Evolutionary conservation across 37 sponge, comb jelly and placozoan species (phyloP), one percentile per base, ranked within the genome.

Genomic region (Bolinopsis microptera): DNA sequence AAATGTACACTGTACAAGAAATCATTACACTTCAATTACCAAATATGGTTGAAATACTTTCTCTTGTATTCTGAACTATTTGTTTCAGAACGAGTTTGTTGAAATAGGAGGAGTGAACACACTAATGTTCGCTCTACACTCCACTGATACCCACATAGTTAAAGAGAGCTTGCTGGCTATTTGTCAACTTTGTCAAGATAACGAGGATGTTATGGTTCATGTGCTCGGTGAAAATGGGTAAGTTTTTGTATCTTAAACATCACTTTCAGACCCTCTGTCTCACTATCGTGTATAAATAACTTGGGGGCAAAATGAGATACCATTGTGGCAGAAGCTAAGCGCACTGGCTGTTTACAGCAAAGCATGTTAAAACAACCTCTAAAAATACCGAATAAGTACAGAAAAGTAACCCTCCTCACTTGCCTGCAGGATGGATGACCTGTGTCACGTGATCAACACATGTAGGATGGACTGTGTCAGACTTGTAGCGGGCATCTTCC

Each of bases 71-170:
- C n/a, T n/a, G n/a, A n/a, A n/a, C n/a, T n/a, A n/a, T n/a, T n/a
- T n/a, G n/a, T 24, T n/a, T 26, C 90, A 86, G 90, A 86, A 86
- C 90, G 90, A 86, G 90, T 86, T 86, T 86, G 27, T 86, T n/a
- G 35, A 34, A 5, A 39, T 86, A 0, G 90, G 90, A 28, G 90
- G 90, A 86, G 30, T 86, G 30, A 34, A 27, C 25, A 86, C 90
- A 0, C 90, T 86, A 1, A 38, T 86, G 28, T 40, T 86, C 61
- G 32, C 90, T 25, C 61, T 86, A 0, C 90, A 86, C 61, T 86
- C 90, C 5, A 33, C 61, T 1, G 90, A 86, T 27, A 86, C 26
- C 39, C 61, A 86, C 61, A 86, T 86, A 5, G 90, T 86, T 0
- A 86, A 34, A 30, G 90, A 86, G 61, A 40, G 31, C n/a, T 27